Evolutionary conservation across 1,140 invertebrate genomes (phyloP), one percentile per base, ranked within the genome.

Genomic region (Caenorhabditis inopinata): DNA sequence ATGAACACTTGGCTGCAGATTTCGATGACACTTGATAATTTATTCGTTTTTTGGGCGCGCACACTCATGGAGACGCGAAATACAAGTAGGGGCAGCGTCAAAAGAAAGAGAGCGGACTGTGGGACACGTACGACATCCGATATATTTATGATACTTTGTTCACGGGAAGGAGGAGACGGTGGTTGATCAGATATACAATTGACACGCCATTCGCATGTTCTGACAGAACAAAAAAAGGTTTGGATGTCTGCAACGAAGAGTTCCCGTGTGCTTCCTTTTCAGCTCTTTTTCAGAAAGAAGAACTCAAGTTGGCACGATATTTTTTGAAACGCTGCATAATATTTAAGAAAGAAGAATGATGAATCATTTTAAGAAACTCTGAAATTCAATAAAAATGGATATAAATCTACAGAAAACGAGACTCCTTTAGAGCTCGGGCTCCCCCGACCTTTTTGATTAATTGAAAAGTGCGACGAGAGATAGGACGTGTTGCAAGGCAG

Each of bases 131-230:
- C 38, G 58, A 68, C 58, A 68, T 68, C 58, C 58, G 32, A 42
- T 11, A 35, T 68, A 68, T 68, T 68, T 68, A 68, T 68, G n/a
- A 68, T 35, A 68, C 58, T 68, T 68, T 68, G 58, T 68, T 68
- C 58, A 42, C 32, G 9, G 38, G 38, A 68, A 68, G 38, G 38
- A 68, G 23, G 5, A 25, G 21, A 6, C 29, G 18, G 58, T 68
- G 58, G 58, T 68, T 68, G 51, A 58, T 68, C 58, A 68, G 58
- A 68, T 42, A 68, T 42, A 42, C 5, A 5, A 42, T 42, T 42
- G 6, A 42, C 38, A 42, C 6, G 38, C 14, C 6, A 42, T 42
- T 42, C n/a, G 48, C n/a, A 9, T 23, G 4, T 9, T 51, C 21
- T 23, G 6, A 9, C 21, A 21, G 25, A 51, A 51, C 4, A 23